These are phyloP conservation scores for Drosophila lutescens DNA, from an alignment of 2,888 invertebrate species.

Conservation along the genomic window DNA sequence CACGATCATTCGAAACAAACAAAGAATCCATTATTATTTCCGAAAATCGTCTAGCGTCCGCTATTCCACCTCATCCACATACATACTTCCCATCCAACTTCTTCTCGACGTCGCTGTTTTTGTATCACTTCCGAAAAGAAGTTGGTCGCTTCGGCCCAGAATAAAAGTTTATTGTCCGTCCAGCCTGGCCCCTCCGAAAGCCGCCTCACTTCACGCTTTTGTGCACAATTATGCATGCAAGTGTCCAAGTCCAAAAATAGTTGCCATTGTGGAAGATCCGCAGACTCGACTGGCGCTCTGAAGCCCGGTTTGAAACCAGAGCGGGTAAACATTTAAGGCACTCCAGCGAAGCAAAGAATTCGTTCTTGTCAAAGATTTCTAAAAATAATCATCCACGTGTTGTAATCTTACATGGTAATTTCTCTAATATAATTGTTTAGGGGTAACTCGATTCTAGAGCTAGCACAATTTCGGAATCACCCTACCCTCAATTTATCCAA, in stretches of 20 bases:
- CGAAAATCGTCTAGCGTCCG: slow-evolving; percentile 55
- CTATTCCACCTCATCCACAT: slow-evolving; percentile 26
- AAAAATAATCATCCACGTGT: slow-evolving; percentile 9
- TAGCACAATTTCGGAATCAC: no score
- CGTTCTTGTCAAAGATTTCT: slow-evolving; percentile 34
- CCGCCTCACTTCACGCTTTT: slow-evolving; percentile 70
- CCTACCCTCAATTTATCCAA: no score
- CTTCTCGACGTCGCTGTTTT: slow-evolving; percentile 11
- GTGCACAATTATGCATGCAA: slow-evolving; percentile 79
- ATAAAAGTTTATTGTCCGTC: slow-evolving; percentile 71
- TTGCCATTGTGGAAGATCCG: slow-evolving; percentile 50
- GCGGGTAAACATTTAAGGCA: slow-evolving; percentile 3
- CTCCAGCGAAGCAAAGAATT: slow-evolving; percentile 21
- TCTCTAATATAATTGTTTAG: no score
- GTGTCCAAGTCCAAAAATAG: slow-evolving; percentile 76
- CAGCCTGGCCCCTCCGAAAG: slow-evolving; percentile 38
- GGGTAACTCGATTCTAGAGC: no score
- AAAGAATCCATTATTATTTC: slow-evolving; percentile 44
- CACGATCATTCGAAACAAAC: slow-evolving; percentile 19
- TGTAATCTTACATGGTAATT: no score
- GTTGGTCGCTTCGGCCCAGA: slow-evolving; percentile 53
- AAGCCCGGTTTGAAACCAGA: slow-evolving; percentile 1
- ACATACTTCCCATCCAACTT: slow-evolving; percentile 1
- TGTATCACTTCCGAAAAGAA: slow-evolving; percentile 68
- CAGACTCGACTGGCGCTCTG: slow-evolving; percentile 27